phyloP scores from a whole-genome alignment of 2,888 invertebrate genomes.

The Drosophila suboccidentalis region DNA sequence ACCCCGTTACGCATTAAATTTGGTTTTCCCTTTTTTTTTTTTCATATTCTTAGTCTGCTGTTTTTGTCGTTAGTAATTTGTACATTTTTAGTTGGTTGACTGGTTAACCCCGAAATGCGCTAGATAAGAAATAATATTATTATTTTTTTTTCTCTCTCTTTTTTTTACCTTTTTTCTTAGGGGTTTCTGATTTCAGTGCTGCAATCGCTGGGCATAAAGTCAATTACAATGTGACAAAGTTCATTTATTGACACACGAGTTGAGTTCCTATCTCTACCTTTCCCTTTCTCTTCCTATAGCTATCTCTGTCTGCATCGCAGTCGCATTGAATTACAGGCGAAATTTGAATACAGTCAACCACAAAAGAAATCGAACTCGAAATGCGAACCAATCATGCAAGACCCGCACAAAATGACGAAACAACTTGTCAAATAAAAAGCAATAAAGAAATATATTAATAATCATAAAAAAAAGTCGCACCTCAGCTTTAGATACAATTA shows the following conservation, averaged over 20 bases:
- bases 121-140: conserved; percentile 17
- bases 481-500: conserved; percentile 49
- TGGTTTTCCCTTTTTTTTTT: conserved; percentile 13
- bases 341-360: conserved; percentile 69
- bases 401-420: conserved; percentile 51
- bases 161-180: no score
- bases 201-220: conserved; percentile 6
- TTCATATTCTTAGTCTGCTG: conserved; percentile 3
- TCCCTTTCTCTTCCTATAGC: not conserved
- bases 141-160: not conserved
- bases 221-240: conserved; percentile 48
- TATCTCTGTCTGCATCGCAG: conserved; percentile 8
- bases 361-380: conserved; percentile 63
- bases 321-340: conserved; percentile 56
- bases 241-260: conserved; percentile 60
- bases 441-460: not conserved
- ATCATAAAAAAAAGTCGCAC: conserved; percentile 17
- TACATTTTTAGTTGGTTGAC: conserved; percentile 63
- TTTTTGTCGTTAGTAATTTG: conserved; percentile 44
- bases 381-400: conserved; percentile 68
- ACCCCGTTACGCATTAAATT: conserved; percentile 8
- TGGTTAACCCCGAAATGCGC: conserved; percentile 21
- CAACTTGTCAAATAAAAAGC: conserved; percentile 2
- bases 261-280: not conserved
- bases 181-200: conserved; percentile 16